Evolutionary conservation across 2,113 vertebrate species (phyloP).

Genomic region (Paratilapia polleni): DNA sequence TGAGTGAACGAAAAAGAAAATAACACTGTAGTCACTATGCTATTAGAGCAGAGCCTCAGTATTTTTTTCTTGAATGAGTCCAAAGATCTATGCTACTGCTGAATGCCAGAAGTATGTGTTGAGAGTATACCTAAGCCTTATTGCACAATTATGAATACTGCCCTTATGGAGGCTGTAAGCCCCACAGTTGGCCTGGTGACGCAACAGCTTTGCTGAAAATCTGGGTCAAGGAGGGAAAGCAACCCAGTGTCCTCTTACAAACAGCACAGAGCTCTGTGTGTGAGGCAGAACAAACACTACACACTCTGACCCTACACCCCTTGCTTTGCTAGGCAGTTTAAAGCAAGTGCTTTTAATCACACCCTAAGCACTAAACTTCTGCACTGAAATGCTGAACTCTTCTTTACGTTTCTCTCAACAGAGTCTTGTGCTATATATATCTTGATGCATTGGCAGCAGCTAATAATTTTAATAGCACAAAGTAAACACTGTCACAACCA

Average conservation of each 20-base stretch:
- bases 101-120: conserved; percentile 19
- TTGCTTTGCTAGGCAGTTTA: background rate
- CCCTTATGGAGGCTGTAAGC: conserved; percentile 48
- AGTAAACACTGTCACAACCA: background rate
- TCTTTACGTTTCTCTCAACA: background rate
- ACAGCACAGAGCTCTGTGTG: conserved; percentile 31
- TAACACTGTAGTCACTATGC: background rate
- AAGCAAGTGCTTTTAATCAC: background rate
- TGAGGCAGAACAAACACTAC: conserved; percentile 38
- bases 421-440: background rate
- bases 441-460: background rate
- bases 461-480: background rate
- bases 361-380: background rate
- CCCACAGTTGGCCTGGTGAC: conserved; percentile 52
- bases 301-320: conserved; percentile 32
- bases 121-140: conserved; percentile 36
- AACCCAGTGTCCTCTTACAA: conserved; percentile 68
- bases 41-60: background rate
- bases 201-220: conserved; percentile 68
- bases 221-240: conserved; percentile 71
- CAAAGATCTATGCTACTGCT: background rate
- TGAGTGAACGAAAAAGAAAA: background rate
- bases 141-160: conserved; percentile 65
- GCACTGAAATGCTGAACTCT: background rate
- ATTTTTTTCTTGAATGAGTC: background rate